Percentiles rank a stretch among this genome's conserved stretches.
phyloP scores from a whole-genome alignment of 64 coral and sea anemone species.

The Montipora sp. region DNA sequence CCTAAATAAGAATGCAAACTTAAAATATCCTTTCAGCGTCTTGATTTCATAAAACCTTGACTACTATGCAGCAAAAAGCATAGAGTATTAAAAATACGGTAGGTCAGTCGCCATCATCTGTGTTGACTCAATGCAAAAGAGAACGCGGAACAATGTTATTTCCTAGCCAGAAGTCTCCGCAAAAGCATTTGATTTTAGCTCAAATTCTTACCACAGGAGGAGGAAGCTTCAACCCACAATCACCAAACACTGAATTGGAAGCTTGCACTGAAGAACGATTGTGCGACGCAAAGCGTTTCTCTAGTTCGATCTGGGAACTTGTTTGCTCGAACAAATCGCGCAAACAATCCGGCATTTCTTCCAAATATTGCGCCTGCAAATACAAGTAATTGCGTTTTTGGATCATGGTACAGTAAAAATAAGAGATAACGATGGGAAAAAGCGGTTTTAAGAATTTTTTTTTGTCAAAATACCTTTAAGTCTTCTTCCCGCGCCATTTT shows the following conservation, averaged over 20 bases:
- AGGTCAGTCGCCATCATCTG: background rate
- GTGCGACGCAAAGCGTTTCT: background rate
- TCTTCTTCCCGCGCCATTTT: constrained; percentile 78
- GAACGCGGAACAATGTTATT: background rate
- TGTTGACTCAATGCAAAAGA: background rate
- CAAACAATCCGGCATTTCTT: constrained; percentile 41
- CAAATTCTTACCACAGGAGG: constrained; percentile 68
- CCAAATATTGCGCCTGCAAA: constrained; percentile 21
- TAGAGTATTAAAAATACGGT: background rate
- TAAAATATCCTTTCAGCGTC: too few relatives aligned
- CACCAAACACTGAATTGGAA: background rate
- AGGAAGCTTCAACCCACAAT: constrained; percentile 48
- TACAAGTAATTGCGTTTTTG: background rate
- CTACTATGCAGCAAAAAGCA: background rate
- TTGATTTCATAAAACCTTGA: too few relatives aligned
- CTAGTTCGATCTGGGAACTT: background rate
- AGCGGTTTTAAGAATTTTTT: background rate
- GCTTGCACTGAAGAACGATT: background rate
- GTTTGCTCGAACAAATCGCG: constrained; percentile 41
- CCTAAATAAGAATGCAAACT: too few relatives aligned
- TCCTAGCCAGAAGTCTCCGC: background rate
- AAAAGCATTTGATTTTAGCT: background rate
- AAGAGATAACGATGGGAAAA: background rate
- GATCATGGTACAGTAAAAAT: background rate
- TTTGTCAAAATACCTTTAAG: background rate